Evolutionary conservation across 2,797 vertebrate genomes (phyloP).

Genomic region (Pelobates cultripes): DNA sequence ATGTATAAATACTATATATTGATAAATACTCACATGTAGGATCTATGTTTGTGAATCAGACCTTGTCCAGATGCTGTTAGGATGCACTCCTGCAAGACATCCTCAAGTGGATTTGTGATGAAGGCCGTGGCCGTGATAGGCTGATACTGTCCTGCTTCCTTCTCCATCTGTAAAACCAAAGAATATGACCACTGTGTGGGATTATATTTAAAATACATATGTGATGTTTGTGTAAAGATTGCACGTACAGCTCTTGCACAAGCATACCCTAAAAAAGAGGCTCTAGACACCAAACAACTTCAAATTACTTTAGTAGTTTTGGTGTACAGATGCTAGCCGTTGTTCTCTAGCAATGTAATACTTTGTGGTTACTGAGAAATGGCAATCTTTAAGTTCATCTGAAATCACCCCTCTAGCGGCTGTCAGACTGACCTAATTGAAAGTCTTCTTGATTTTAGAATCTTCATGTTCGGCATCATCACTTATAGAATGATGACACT

Average conservation of each 20-base stretch:
- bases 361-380: not conserved
- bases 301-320: not conserved
- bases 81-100: constrained; percentile 67
- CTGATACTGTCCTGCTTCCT: constrained; percentile 61
- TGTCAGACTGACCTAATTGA: too few relatives aligned
- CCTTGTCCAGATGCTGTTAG: constrained; percentile 74
- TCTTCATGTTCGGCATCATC: too few relatives aligned
- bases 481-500: too few relatives aligned
- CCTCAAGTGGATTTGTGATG: constrained; percentile 71
- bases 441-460: too few relatives aligned
- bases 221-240: not conserved
- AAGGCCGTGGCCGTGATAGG: constrained; percentile 60
- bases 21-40: constrained; percentile 63
- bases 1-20: too few relatives aligned
- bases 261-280: too few relatives aligned
- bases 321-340: not conserved
- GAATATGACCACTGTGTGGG: not conserved
- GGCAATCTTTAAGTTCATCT: too few relatives aligned
- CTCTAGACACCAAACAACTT: not conserved
- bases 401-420: too few relatives aligned
- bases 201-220: not conserved
- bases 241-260: too few relatives aligned
- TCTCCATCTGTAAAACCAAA: constrained; percentile 64
- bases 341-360: not conserved
- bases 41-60: constrained; percentile 66